phyloP scores from a whole-genome alignment of 2,888 invertebrate species.

The Leptopterna dolabrata region DNA sequence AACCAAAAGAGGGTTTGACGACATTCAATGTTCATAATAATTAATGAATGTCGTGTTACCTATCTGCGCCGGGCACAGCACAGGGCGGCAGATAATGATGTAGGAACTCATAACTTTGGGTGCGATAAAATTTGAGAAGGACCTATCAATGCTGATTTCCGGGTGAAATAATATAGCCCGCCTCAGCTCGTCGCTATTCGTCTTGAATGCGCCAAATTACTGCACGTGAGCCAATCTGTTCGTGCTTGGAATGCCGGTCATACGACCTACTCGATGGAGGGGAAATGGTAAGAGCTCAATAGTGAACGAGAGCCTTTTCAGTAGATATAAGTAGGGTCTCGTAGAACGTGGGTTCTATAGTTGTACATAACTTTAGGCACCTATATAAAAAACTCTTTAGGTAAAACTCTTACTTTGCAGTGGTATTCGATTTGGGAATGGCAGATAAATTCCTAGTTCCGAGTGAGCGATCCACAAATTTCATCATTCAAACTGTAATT shows the following conservation, averaged over 20 bases:
- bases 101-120: not conserved
- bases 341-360: not conserved
- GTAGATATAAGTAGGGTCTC: not conserved
- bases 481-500: too few relatives aligned
- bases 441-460: too few relatives aligned
- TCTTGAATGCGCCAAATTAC: not conserved
- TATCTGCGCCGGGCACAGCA: not conserved
- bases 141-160: not conserved
- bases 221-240: not conserved
- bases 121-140: not conserved
- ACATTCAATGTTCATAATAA: too few relatives aligned
- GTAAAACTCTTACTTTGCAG: too few relatives aligned
- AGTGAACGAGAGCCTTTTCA: not conserved
- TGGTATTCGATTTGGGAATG: too few relatives aligned
- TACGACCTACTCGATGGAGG: not conserved
- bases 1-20: too few relatives aligned
- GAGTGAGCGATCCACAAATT: too few relatives aligned
- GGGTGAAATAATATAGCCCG: not conserved
- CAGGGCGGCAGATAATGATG: not conserved
- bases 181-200: not conserved
- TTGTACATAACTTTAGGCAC: not conserved
- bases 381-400: too few relatives aligned
- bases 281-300: not conserved
- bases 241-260: not conserved
- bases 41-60: too few relatives aligned